Evolutionary conservation across 2,113 vertebrate genomes (phyloP).

Genomic region (Muntiacus reevesi): DNA sequence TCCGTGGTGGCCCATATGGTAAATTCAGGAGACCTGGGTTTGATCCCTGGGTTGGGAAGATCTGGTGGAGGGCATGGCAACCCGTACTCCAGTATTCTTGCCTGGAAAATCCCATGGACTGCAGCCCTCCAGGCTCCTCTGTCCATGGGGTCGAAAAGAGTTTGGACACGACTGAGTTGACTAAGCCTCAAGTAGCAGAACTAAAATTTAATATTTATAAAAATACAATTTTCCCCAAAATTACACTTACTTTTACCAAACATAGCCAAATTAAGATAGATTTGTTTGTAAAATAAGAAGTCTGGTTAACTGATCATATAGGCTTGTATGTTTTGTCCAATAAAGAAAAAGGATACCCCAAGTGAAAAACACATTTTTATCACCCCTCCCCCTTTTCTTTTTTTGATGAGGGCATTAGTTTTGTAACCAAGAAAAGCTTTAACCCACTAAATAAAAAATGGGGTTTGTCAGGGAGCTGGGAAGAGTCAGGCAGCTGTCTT

Average conservation of each 20-base stretch:
- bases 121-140: not conserved
- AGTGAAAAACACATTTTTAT: not conserved
- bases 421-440: not conserved
- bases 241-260: not conserved
- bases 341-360: not conserved
- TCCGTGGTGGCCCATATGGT: not conserved
- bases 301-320: not conserved
- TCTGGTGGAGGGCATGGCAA: not conserved
- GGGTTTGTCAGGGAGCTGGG: not conserved
- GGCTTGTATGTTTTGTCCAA: not conserved
- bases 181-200: not conserved
- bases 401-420: not conserved
- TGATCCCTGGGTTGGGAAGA: not conserved
- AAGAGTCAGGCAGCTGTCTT: not conserved
- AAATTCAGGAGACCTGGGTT: not conserved
- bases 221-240: not conserved
- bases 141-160: not conserved
- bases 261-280: not conserved
- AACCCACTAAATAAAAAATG: not conserved
- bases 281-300: not conserved
- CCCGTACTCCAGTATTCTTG: not conserved
- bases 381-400: not conserved
- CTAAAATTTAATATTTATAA: not conserved
- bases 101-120: not conserved
- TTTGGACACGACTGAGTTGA: not conserved